phyloP scores from a whole-genome alignment of 1,140 invertebrate species.

The Pantala flavescens region DNA sequence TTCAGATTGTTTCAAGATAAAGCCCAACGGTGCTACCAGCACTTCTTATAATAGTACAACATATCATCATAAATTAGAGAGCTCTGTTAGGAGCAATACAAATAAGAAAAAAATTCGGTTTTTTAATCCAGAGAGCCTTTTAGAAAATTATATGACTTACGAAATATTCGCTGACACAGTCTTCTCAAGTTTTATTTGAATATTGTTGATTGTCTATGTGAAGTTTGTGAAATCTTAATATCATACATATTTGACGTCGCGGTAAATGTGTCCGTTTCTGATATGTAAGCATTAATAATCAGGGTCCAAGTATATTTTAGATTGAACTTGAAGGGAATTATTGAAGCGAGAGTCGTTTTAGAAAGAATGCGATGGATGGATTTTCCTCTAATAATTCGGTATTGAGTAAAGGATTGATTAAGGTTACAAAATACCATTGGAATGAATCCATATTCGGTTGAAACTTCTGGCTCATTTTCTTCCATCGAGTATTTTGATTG shows the following conservation, averaged over 20 bases:
- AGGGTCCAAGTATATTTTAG: too few species aligned
- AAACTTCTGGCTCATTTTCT: neutral
- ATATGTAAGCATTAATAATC: too few species aligned
- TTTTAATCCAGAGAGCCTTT: slow-evolving; percentile 41
- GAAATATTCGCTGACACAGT: slow-evolving; percentile 41
- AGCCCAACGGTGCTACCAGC: slow-evolving; percentile 29
- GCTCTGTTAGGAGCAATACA: slow-evolving; percentile 37
- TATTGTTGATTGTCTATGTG: slow-evolving; percentile 44
- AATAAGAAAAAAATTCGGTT: slow-evolving; percentile 31
- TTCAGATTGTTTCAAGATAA: slow-evolving; percentile 42
- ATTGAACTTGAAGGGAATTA: too few species aligned
- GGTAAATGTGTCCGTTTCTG: too few species aligned
- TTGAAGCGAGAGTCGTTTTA: too few species aligned
- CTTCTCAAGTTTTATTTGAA: slow-evolving; percentile 45
- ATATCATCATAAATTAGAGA: slow-evolving; percentile 36
- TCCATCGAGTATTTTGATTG: neutral
- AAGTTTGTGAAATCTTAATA: slow-evolving; percentile 19
- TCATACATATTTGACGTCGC: too few species aligned
- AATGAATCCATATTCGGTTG: neutral
- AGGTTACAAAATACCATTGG: neutral
- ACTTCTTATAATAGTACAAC: slow-evolving; percentile 36
- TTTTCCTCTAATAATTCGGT: neutral
- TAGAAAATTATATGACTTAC: slow-evolving; percentile 39
- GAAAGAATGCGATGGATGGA: neutral
- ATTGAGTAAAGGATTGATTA: neutral